Percentiles rank a stretch among this genome's conserved stretches.
Conservation (phyloP, 2,113 vertebrate species). For the Gracilinanus agilis region DNA sequence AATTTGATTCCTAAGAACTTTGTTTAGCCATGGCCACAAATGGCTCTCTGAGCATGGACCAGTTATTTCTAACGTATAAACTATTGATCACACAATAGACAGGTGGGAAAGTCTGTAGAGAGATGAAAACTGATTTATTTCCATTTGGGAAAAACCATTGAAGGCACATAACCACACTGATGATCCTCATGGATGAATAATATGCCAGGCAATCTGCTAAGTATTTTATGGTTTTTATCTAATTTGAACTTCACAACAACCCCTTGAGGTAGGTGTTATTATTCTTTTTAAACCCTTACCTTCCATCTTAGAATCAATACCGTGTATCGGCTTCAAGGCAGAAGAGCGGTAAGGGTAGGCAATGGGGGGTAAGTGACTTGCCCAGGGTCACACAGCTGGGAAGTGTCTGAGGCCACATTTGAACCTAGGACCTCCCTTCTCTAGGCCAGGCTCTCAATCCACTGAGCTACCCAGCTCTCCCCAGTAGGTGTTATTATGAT, state of each 20-base stretch:
- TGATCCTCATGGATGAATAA: background rate
- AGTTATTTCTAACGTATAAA: background rate
- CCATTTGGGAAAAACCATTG: background rate
- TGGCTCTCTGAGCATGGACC: background rate
- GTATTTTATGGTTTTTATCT: background rate
- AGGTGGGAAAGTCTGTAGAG: background rate
- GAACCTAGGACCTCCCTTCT: too few species aligned
- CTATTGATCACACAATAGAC: background rate
- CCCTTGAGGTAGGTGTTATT: background rate
- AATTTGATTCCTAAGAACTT: background rate
- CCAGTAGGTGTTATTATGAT: background rate
- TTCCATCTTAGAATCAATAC: too few species aligned
- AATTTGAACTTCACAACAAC: background rate
- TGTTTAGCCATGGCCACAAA: background rate
- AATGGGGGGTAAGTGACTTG: too few species aligned
- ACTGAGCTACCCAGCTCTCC: too few species aligned
- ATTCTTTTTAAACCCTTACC: too few species aligned
- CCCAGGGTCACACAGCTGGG: too few species aligned
- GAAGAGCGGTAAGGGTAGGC: too few species aligned
- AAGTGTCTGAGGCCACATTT: too few species aligned
- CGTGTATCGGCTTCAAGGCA: too few species aligned
- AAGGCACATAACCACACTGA: background rate
- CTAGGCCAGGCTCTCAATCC: too few species aligned
- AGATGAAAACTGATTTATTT: background rate
- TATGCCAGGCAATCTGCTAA: background rate